Conservation (phyloP, 1,140 invertebrate species). For the Drosophila mayri region DNA sequence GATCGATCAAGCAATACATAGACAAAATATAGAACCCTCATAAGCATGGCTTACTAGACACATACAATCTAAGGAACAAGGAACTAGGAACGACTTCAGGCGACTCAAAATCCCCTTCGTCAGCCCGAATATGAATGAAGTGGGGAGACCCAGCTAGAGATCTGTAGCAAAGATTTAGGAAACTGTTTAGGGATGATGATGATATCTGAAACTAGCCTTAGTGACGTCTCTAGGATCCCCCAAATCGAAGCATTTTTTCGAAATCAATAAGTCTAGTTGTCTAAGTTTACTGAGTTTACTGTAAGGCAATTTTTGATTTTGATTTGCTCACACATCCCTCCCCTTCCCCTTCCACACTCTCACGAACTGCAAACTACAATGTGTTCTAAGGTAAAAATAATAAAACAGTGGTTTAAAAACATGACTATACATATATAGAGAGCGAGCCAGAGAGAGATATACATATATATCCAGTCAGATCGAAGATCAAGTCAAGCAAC, state of each 20-base stretch:
- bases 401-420: slow-evolving; percentile 67
- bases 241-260: slow-evolving; percentile 45
- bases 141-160: slow-evolving; percentile 28
- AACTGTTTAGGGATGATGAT: slow-evolving; percentile 18
- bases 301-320: slow-evolving; percentile 39
- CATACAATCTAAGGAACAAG: slow-evolving; percentile 43
- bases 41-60: slow-evolving; percentile 75
- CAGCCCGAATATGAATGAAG: slow-evolving; percentile 9
- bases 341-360: slow-evolving; percentile 5
- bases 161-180: slow-evolving; percentile 29
- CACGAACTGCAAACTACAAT: slow-evolving; percentile 72
- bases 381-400: slow-evolving; percentile 57
- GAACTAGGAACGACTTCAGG: slow-evolving; percentile 50
- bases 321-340: slow-evolving; percentile 20
- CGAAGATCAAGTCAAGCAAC: slow-evolving; percentile 61
- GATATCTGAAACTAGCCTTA: slow-evolving; percentile 35
- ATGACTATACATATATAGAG: slow-evolving; percentile 59
- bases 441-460: slow-evolving; percentile 15
- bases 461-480: slow-evolving; percentile 58
- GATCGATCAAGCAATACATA: slow-evolving; percentile 66
- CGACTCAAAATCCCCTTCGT: slow-evolving; percentile 11
- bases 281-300: slow-evolving; percentile 51
- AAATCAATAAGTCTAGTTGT: slow-evolving; percentile 31
- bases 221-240: slow-evolving; percentile 25
- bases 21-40: slow-evolving; percentile 57